Evolutionary conservation across 2,888 invertebrate genomes (phyloP), one percentile per base, ranked within the genome.

Genomic region (Nomada fucata): DNA sequence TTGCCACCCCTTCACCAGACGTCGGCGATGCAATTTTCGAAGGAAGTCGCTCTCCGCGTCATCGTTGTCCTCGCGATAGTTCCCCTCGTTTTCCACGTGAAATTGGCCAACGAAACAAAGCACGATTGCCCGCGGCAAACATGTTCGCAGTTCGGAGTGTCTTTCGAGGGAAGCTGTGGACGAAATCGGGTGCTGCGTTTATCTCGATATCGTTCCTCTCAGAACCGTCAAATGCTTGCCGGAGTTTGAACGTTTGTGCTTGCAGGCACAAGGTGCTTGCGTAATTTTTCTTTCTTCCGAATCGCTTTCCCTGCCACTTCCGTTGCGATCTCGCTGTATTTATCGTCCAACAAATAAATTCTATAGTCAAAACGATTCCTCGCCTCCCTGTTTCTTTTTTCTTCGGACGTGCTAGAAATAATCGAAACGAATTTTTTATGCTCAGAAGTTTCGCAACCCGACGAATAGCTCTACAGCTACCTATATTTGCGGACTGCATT

Each of bases 91-190:
- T 5, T 26, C n/a, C 26, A 2, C 2, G 29, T 29, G 18, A 70
- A 76, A 20, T 20, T 64, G 1, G 23, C 11, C 50, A 5, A 9
- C 7, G 2, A 52, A 57, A 76, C 70, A 60, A 73, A 44, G 26
- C 11, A n/a, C 42, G 15, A 61, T 23, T n/a, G 47, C 10, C 44
- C 36, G 29, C 18, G 26, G 36, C 11, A 47, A 18, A 29, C 26
- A 13, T 26, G 26, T 29, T 26, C 7, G 26, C 26, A 26, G 26
- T 26, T 26, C 26, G 26, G 26, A 26, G 26, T 26, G 26, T 26
- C 26, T 26, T 26, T 26, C 2, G 26, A 26, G 26, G 26, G 26
- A 26, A 26, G 26, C 26, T 26, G 26, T 23, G 18, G 7, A 29
- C 29, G 29, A 29, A 29, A 29, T 29, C 29, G 36, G 7, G 36